Base-by-base conservation (phyloP, 2,797 vertebrate species). In the Mico argentatus region DNA sequence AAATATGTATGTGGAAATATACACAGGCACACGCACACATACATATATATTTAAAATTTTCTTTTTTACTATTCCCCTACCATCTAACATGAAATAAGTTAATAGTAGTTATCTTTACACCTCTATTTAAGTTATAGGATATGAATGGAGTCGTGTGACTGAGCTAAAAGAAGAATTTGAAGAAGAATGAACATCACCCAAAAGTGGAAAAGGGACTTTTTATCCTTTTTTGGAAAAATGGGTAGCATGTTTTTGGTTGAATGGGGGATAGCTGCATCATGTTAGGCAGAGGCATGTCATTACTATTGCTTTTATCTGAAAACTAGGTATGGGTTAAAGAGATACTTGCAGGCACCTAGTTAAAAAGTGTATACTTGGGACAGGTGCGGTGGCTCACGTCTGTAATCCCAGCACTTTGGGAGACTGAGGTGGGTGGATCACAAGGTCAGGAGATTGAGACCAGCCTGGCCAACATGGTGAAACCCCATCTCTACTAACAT, bases 111-210 rank as follows among this genome's bases (percentile, higher is more conserved):
- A 67, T n/a, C 33, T 55, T 86, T 24, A 44, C 75, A 81, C 57
- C 64, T 88, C 72, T 80, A 64, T 52, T 75, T 73, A 27, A 52
- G 3, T 80, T 89, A 67, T 30, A 52, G 30, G 4, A 27, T 77
- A 57, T 87, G 24, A 83, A 96, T 91, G n/a, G 15, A 77, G 20
- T 8, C 3, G 20, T 30, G 30, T 79, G 41, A 87, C 27, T 83
- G n/a, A 57, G 3, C 36, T 93, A 67, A 92, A 93, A 72, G 22
- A 75, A 86, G 48, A 59, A 55, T 30, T 30, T 33, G 17, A 67
- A 48, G 11, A 85, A 75, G 76, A 87, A 77, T 70, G 26, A 96
- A 57, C 13, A 59, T 83, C 30, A 91, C 11, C 22, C 11, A 44
- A 50, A 24, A 3, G 19, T 76, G 39, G 5, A 59, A 80, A 80